Percentiles rank a stretch among this genome's conserved stretches.
These are phyloP conservation scores for Ariolimax columbianus DNA, from an alignment of 2,888 invertebrate genomes.

Conservation along the genomic window DNA sequence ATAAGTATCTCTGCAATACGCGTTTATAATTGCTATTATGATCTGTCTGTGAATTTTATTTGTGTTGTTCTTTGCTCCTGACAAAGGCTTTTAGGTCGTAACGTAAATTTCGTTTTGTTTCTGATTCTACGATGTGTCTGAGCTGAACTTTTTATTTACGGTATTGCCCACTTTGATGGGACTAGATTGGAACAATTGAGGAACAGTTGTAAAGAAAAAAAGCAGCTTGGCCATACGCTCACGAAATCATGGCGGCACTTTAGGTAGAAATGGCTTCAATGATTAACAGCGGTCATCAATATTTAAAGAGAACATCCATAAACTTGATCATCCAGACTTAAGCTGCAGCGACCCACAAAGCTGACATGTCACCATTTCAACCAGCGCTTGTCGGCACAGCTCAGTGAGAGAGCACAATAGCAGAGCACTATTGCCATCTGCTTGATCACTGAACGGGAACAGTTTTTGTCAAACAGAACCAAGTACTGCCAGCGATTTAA, in stretches of 20 bases:
- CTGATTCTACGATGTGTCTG: too few relatives aligned
- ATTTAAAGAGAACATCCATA: constrained; percentile 49
- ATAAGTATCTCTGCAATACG: too few relatives aligned
- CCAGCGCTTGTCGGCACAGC: background rate
- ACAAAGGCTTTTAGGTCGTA: too few relatives aligned
- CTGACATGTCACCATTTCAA: background rate
- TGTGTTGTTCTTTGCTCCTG: too few relatives aligned
- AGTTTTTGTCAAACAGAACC: background rate
- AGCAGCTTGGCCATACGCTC: too few relatives aligned
- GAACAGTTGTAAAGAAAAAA: too few relatives aligned
- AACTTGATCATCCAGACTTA: constrained; percentile 27
- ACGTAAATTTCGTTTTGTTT: too few relatives aligned
- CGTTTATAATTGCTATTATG: too few relatives aligned
- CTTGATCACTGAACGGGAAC: background rate
- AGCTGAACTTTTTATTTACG: too few relatives aligned
- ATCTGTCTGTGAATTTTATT: too few relatives aligned
- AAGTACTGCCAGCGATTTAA: background rate
- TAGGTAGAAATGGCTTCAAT: constrained; percentile 2
- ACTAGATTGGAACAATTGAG: too few relatives aligned
- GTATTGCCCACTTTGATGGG: too few relatives aligned
- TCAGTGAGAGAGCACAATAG: background rate
- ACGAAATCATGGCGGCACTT: background rate
- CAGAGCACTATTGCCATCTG: constrained; percentile 31
- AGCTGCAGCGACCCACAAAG: background rate
- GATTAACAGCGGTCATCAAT: constrained; percentile 38